Base-by-base conservation (phyloP, 2,888 invertebrate species). In the Celastrina argiolus region DNA sequence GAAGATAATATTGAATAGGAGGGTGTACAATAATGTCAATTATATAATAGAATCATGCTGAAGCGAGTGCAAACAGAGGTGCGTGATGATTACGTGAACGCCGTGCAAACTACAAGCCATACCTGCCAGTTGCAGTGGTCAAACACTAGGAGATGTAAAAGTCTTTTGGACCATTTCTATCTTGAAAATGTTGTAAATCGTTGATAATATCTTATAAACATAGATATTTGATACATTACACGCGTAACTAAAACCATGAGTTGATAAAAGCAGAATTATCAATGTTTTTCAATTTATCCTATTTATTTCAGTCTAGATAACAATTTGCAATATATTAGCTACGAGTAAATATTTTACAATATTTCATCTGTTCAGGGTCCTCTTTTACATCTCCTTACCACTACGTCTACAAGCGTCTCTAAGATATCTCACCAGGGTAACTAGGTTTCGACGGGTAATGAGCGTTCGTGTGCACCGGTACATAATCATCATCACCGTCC, bases 21-120 rank as follows among this genome's bases (percentile, higher is more conserved):
- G 4, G 18, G 28, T 65, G 51, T 56, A 34, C 59, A 39, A 56
- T 14, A 65, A 66, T 68, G 63, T 56, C n/a, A n/a, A n/a, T n/a
- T n/a, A n/a, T n/a, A n/a, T n/a, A n/a, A n/a, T n/a, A n/a, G n/a
- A n/a, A n/a, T 65, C 39, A 67, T 45, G 65, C 56, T 56, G 68
- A 68, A 79, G 78, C 78, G 65, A 63, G 81, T 78, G 78, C 76
- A 63, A 73, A 71, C 75, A 76, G 74, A 74, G 80, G 88, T 87
- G 89, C 87, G 74, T 85, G 89, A 88, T 88, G 90, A 89, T 89
- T 84, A 88, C 82, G 83, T 74, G 83, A 84, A 78, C 80, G 88
- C 88, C 76, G 89, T 90, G 90, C 87, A 69, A 34, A 51, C 65
- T 41, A 42, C n/a, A 58, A 56, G 41, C 56, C 41, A 66, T 64